These are phyloP conservation scores for Apis florea DNA, from an alignment of 1,140 invertebrate genomes.

Conservation along the genomic window DNA sequence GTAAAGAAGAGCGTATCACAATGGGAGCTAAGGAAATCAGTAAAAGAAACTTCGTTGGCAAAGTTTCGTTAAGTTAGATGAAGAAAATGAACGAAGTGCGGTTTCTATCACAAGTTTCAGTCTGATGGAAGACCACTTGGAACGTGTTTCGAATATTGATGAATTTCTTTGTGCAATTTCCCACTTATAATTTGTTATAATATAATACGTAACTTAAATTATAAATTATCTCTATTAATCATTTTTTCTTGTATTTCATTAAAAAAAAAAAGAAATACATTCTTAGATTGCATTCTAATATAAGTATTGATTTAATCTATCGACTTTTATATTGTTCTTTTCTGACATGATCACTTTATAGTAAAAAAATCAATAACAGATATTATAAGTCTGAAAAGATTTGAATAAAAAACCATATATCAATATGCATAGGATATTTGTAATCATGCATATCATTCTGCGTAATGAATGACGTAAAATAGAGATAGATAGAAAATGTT, in stretches of 20 bases:
- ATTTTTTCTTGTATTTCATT: too few relatives aligned
- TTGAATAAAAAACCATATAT: background rate
- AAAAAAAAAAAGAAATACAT: background rate
- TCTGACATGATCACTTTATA: background rate
- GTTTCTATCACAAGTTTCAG: constrained; percentile 44
- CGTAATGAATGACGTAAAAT: background rate
- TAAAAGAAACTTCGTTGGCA: constrained; percentile 41
- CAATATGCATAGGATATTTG: background rate
- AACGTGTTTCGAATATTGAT: constrained; percentile 46
- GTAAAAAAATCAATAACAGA: background rate
- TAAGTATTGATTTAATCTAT: background rate
- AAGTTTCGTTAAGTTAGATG: constrained; percentile 48
- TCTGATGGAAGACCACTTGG: constrained; percentile 31
- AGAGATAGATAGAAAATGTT: background rate
- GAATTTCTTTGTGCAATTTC: constrained; percentile 7
- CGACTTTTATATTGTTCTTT: background rate
- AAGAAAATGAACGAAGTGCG: constrained; percentile 39
- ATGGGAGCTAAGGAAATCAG: constrained; percentile 46
- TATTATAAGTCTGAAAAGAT: background rate
- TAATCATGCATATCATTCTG: background rate
- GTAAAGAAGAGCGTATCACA: constrained; percentile 31
- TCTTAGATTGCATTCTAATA: background rate
- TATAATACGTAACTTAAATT: too few relatives aligned
- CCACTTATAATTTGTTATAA: constrained; percentile 20
- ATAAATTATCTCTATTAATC: too few relatives aligned